A percentile compares a stretch with the other conserved stretches of the same genome.
phyloP scores from a whole-genome alignment of 2,797 vertebrate species.

The Moxostoma hubbsi region DNA sequence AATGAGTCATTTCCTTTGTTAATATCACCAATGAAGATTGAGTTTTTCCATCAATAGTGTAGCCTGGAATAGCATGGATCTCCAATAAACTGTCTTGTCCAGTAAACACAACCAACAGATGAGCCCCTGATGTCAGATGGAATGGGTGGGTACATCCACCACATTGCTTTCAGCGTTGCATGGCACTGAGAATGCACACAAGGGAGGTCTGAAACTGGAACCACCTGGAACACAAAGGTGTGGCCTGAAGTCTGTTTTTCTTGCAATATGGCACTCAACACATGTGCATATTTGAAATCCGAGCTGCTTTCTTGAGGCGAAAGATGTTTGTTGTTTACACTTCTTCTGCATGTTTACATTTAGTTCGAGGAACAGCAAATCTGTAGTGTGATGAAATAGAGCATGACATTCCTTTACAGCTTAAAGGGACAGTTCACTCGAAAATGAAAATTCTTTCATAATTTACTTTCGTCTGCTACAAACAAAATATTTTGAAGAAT shows the following conservation, averaged over 20 bases:
- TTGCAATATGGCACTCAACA: slow-evolving; percentile 48
- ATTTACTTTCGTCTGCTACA: too few species aligned
- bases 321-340: slow-evolving; percentile 14
- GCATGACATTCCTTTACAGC: background rate
- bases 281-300: slow-evolving; percentile 35
- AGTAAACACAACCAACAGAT: slow-evolving; percentile 2
- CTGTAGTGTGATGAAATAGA: background rate
- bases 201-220: slow-evolving; percentile 65
- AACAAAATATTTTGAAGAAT: too few species aligned
- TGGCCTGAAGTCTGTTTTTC: slow-evolving; percentile 63
- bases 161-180: slow-evolving; percentile 20
- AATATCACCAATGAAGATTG: background rate
- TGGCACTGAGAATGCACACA: slow-evolving; percentile 18
- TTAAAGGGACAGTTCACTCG: background rate
- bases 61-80: too few species aligned
- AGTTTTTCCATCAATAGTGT: background rate
- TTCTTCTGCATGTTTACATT: background rate
- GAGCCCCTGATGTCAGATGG: slow-evolving; percentile 23
- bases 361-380: background rate
- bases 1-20: background rate
- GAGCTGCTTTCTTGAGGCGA: slow-evolving; percentile 11
- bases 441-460: too few species aligned
- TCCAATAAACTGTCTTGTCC: slow-evolving; percentile 1
- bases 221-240: slow-evolving; percentile 68
- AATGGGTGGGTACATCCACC: slow-evolving; percentile 16